phyloP scores from a whole-genome alignment of 2,113 vertebrate species.

The Corapipo altera region DNA sequence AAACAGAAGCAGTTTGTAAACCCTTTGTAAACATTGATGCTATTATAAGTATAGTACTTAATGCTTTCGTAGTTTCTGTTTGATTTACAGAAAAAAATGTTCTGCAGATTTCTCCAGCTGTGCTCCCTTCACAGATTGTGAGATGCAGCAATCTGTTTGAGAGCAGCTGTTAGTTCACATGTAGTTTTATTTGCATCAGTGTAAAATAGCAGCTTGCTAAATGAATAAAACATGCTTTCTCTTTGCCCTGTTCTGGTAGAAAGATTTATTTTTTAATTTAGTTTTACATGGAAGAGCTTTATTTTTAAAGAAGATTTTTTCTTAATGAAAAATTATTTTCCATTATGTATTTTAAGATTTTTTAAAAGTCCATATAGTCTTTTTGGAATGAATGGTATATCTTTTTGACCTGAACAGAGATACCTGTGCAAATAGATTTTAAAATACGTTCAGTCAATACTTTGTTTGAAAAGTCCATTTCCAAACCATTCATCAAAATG shows the following conservation, averaged over 20 bases:
- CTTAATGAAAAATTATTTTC: background rate
- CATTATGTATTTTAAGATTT: background rate
- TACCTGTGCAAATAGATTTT: background rate
- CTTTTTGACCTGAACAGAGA: background rate
- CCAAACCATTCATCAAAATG: background rate
- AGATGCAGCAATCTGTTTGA: constrained; percentile 49
- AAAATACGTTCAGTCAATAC: background rate
- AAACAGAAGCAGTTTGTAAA: background rate
- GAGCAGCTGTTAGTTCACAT: constrained; percentile 70
- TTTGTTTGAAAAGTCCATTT: background rate
- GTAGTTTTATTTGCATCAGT: constrained; percentile 66
- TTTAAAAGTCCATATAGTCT: background rate
- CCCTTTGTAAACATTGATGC: background rate
- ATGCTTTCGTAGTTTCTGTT: constrained; percentile 45
- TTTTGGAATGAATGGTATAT: background rate
- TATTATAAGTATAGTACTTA: constrained; percentile 14
- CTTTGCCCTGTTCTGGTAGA: background rate
- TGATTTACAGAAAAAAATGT: constrained; percentile 66
- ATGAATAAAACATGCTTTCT: constrained; percentile 71
- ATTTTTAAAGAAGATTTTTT: constrained; percentile 6
- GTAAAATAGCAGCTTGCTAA: constrained; percentile 63
- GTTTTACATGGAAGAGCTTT: background rate
- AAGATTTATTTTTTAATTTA: constrained; percentile 53
- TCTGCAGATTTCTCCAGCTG: constrained; percentile 68
- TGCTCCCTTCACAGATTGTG: constrained; percentile 30